Base-by-base conservation (phyloP, 2,888 invertebrate species). In the Meliscaeva auricollis region DNA sequence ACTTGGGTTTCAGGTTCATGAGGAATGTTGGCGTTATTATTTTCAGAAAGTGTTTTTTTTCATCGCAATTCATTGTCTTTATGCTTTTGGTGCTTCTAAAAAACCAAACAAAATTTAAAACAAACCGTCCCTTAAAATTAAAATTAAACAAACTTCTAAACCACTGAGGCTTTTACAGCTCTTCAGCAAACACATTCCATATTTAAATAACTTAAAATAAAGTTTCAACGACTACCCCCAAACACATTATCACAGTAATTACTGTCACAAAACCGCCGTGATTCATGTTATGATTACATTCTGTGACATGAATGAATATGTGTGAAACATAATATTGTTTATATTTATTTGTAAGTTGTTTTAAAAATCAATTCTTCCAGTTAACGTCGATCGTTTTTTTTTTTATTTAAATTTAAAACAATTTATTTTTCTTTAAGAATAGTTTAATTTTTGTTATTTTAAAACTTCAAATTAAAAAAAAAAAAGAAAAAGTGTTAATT, bases 61-160 rank as follows among this genome's bases (percentile, higher is more conserved):
- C n/a, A n/a, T n/a, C n/a, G n/a, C n/a, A n/a, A n/a, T n/a, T n/a
- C n/a, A n/a, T n/a, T n/a, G n/a, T n/a, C n/a, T n/a, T n/a, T n/a
- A n/a, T n/a, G n/a, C n/a, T n/a, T n/a, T n/a, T n/a, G n/a, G n/a
- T n/a, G n/a, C n/a, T n/a, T n/a, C n/a, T n/a, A n/a, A n/a, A n/a
- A n/a, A n/a, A n/a, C n/a, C n/a, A n/a, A n/a, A n/a, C n/a, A 48
- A 48, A 48, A 22, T 50, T 13, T 26, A 15, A 52, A 15, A 15
- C 8, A 30, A 26, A 54, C 54, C 54, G 54, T 54, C 54, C 54
- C 54, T 26, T 30, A 54, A 54, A 15, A n/a, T n/a, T 30, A 32
- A 7, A 52, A 13, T 50, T 26, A 26, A 26, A 3, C 1, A 50
- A 22, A 52, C 7, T 1, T 26, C n/a, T 26, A n/a, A 26, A 26